These are phyloP conservation scores for Lepus oiostolus DNA, from an alignment of 2,797 vertebrate species.

Conservation along the genomic window DNA sequence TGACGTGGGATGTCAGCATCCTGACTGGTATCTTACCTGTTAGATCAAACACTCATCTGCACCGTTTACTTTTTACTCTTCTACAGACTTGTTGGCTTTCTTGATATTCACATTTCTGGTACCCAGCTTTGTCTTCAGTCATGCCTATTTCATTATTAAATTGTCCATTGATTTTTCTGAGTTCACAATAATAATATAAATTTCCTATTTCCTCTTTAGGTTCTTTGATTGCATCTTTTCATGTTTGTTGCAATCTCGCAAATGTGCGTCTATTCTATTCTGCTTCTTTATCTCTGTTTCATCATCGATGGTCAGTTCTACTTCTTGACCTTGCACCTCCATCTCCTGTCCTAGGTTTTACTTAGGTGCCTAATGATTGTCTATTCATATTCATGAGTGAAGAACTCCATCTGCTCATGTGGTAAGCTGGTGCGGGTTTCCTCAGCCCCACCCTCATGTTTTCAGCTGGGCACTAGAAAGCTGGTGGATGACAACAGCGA, in stretches of 20 bases:
- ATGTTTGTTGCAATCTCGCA: neutral
- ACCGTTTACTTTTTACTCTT: neutral
- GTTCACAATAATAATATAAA: neutral
- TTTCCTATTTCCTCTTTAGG: neutral
- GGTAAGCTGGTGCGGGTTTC: neutral
- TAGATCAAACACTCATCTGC: too few species aligned
- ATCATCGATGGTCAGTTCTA: conserved; percentile 32
- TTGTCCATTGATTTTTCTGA: neutral
- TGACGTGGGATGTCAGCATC: too few species aligned
- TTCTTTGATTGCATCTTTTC: neutral
- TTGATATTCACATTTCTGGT: neutral
- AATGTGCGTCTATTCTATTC: neutral
- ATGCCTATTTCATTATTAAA: neutral
- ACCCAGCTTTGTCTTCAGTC: neutral
- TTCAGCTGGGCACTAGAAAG: neutral
- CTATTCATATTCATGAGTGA: neutral
- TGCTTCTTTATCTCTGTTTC: conserved; percentile 25
- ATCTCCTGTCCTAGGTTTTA: neutral
- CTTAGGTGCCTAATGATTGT: neutral
- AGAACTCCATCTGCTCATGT: neutral
- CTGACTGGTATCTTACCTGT: too few species aligned
- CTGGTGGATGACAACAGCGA: neutral
- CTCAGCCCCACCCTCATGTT: neutral
- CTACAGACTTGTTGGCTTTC: neutral
- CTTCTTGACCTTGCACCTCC: neutral